Base-by-base conservation (phyloP, 2,888 invertebrate species). In the Fragum whitleyi region DNA sequence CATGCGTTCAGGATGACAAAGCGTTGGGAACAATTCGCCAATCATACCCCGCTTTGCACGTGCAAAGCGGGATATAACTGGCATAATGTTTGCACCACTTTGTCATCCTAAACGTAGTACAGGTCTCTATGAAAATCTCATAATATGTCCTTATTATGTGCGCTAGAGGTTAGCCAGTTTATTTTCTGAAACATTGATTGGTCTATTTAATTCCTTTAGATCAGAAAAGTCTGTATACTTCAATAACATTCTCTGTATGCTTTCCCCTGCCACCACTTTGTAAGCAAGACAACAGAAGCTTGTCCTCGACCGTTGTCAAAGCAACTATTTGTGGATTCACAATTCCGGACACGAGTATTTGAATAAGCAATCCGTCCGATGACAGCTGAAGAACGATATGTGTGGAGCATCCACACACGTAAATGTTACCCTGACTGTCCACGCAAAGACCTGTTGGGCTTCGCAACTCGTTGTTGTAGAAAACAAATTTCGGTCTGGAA, bases 271-370 rank as follows among this genome's bases (percentile, higher is more conserved):
- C 74, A 2, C 74, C 71, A 21, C 72, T 74, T 26, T 70, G 71
- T 7, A 85, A 61, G 26, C 72, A 62, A 21, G 85, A 85, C 5
- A 85, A 77, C 57, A 82, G 47, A 28, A 85, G n/a, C 21, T 68
- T 65, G 59, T 85, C 85, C 39, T 85, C 81, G 69, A 80, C 73
- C 14, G 69, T 72, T 32, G 85, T 61, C 53, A 85, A 53, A 26
- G 81, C 77, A 51, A 81, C 77, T 11, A 81, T 75, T 53, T 85
- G 81, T n/a, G 85, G 85, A 39, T 85, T 85, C 16, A 85, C 74
- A 16, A 85, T 57, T 7, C 80, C 85, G 1, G 81, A 65, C 1
- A 85, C 21, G 5, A 83, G 51, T 7, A 78, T 71, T 11, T 67
- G 71, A 14, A 85, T 57, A 55, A 85, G n/a, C 11, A 55, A 26